A percentile compares a stretch with the other conserved stretches of the same genome.
phyloP scores from a whole-genome alignment of 2,888 invertebrate species.

The Cylloceria caligata region DNA sequence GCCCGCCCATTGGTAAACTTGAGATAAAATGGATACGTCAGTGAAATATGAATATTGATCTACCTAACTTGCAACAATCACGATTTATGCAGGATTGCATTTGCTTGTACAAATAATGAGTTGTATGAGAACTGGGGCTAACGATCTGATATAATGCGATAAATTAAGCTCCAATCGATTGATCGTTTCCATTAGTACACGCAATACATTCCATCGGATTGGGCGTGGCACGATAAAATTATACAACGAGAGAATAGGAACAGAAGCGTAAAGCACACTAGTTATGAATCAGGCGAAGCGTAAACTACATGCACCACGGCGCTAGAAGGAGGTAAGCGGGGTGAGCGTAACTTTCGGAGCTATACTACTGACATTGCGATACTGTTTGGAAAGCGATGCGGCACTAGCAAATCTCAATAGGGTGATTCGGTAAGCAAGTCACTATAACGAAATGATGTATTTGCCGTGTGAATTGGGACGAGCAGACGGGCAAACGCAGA shows the following conservation, averaged over 20 bases:
- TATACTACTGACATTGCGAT: slow-evolving; percentile 45
- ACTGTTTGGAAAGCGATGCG: slow-evolving; percentile 53
- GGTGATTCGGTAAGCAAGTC: slow-evolving; percentile 64
- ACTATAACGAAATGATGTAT: slow-evolving; percentile 62
- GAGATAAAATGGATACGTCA: not conserved
- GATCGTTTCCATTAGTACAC: slow-evolving; percentile 43
- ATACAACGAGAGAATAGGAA: slow-evolving; percentile 17
- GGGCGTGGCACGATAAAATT: slow-evolving; percentile 40
- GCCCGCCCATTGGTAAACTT: not conserved
- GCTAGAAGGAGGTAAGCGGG: slow-evolving; percentile 36
- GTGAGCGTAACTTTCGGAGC: not conserved
- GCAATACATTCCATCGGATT: slow-evolving; percentile 31
- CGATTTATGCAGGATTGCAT: not conserved
- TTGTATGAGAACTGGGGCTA: not conserved
- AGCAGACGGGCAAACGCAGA: slow-evolving; percentile 29
- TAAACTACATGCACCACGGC: slow-evolving; percentile 39
- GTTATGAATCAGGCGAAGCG: slow-evolving; percentile 56
- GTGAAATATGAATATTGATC: not conserved
- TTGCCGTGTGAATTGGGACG: slow-evolving; percentile 51
- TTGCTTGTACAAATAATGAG: not conserved
- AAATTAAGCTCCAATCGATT: slow-evolving; percentile 15
- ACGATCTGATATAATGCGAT: not conserved
- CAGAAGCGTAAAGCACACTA: slow-evolving; percentile 27
- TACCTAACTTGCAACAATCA: not conserved
- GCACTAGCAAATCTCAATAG: slow-evolving; percentile 36